phyloP scores from a whole-genome alignment of 2,797 vertebrate species.

The Sardinella longiceps region DNA sequence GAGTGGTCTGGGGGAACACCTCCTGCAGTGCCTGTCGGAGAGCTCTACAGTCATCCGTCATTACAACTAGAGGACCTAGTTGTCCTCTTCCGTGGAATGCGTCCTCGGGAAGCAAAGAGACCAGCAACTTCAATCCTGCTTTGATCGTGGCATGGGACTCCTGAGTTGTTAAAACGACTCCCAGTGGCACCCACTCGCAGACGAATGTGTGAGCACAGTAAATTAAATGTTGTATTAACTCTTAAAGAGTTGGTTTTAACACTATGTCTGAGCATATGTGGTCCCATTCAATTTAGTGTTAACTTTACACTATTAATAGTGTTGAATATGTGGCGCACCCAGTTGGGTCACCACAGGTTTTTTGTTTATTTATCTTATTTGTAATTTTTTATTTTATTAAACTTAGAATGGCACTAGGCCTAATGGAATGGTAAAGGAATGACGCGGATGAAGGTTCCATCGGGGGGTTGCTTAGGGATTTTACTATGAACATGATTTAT shows the following conservation, averaged over 20 bases:
- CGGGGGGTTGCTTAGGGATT: too few species aligned
- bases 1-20: not conserved
- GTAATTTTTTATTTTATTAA: too few species aligned
- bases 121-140: not conserved
- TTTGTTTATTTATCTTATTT: too few species aligned
- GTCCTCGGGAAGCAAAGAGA: not conserved
- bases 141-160: not conserved
- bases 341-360: too few species aligned
- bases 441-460: too few species aligned
- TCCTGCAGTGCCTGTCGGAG: constrained; percentile 25
- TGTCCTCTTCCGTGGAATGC: not conserved
- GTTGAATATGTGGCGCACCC: too few species aligned
- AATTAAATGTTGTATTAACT: not conserved
- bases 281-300: not conserved
- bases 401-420: too few species aligned
- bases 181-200: too few species aligned
- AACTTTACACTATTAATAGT: too few species aligned
- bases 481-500: too few species aligned
- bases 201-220: too few species aligned
- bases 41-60: constrained; percentile 20
- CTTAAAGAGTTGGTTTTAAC: not conserved
- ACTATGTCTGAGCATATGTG: not conserved
- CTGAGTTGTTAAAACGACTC: not conserved
- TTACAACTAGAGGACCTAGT: not conserved
- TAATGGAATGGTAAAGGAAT: too few species aligned